phyloP scores from a whole-genome alignment of 2,888 invertebrate species.

The Lochmaea crataegi region DNA sequence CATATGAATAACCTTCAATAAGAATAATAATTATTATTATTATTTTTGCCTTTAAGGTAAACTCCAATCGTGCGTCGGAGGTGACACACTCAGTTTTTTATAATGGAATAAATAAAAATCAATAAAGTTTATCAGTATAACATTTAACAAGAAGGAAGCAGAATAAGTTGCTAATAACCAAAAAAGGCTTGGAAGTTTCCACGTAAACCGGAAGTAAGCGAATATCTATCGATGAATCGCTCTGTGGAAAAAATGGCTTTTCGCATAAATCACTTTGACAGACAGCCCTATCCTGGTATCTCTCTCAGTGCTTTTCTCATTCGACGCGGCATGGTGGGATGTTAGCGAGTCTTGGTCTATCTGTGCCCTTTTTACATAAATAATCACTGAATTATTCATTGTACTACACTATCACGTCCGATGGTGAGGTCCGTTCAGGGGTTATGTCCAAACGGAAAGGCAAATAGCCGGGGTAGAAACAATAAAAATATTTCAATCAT shows the following conservation, averaged over 20 bases:
- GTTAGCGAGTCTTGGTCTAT: slow-evolving; percentile 53
- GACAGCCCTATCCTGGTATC: slow-evolving; percentile 60
- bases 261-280: slow-evolving; percentile 64
- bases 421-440: slow-evolving; percentile 36
- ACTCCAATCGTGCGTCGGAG: too few species aligned
- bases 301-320: slow-evolving; percentile 53
- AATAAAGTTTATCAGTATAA: too few species aligned
- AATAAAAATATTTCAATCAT: slow-evolving; percentile 7
- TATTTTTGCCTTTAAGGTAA: too few species aligned
- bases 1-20: too few species aligned
- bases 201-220: slow-evolving; percentile 43
- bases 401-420: slow-evolving; percentile 52
- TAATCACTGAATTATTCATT: slow-evolving; percentile 60
- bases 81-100: too few species aligned
- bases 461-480: slow-evolving; percentile 1
- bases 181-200: slow-evolving; percentile 27
- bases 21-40: too few species aligned
- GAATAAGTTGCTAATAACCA: slow-evolving; percentile 25
- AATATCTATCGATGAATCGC: slow-evolving; percentile 51
- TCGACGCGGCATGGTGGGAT: slow-evolving; percentile 36
- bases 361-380: slow-evolving; percentile 58
- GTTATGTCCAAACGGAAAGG: slow-evolving; percentile 21
- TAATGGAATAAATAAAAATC: too few species aligned
- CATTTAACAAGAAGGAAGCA: too few species aligned
- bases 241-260: slow-evolving; percentile 55